Base-by-base conservation (phyloP, 2,888 invertebrate species). In the Drosophila atroscutellata region DNA sequence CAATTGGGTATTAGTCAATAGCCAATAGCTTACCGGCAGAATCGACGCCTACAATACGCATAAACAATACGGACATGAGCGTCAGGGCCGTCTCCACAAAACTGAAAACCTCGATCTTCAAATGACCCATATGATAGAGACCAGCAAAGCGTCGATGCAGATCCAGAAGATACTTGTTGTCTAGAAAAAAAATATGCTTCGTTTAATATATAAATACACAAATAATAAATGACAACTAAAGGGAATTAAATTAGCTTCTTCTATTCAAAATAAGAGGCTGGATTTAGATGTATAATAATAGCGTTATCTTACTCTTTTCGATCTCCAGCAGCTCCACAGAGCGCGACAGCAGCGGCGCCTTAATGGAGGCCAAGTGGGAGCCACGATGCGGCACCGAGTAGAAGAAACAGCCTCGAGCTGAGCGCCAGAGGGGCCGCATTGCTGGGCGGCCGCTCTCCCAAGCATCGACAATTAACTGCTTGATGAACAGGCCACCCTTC, bases 321-420 rank as follows among this genome's bases (percentile, higher is more conserved):
- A 97, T 95, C 93, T 97, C 97, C 65, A 95, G 92, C 32, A 97
- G 94, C 87, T 97, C 97, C 0, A 96, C 94, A 37, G 97, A 97
- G 72, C 96, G 94, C n/a, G 95, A 94, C 0, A 97, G 94, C 55
- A 97, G 94, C 2, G 96, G 96, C 0, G 96, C 94, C 84, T 95
- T 96, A 72, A 96, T 95, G 80, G 95, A 95, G 0, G 97, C 97
- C 58, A 97, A 94, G 28, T 95, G 94, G 0, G 97, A 97, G 2
- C 98, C 98, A 20, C 95, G 94, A 92, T 98, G 98, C 0, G 98
- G 98, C 9, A 97, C 97, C 49, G 97, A 97, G 93, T 97, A 97
- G 93, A 98, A 97, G 93, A 98, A 95, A 73, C 96, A 95, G 0
- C 95, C 96, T 7, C 94, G 93, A 9, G 95, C 95, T 34, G 94